Conservation (phyloP, 2,113 vertebrate genomes). For the Mus spicilegus region DNA sequence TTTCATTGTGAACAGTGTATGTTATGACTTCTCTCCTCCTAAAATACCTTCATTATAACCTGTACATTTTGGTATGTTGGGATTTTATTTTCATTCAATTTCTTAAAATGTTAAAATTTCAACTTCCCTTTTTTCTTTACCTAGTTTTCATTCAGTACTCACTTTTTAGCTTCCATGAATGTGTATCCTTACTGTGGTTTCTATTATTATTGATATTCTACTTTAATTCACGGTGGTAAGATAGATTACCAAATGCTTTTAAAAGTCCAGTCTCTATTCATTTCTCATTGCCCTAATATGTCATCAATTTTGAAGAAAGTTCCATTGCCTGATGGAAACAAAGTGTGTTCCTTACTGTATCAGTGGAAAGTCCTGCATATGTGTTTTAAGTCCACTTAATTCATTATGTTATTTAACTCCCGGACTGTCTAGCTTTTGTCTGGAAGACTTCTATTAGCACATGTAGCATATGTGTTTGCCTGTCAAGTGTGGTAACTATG, state of each 20-base stretch:
- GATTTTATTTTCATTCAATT: background rate
- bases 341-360: background rate
- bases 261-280: background rate
- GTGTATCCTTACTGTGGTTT: background rate
- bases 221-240: background rate
- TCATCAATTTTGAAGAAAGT: background rate
- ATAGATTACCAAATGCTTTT: background rate
- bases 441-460: background rate
- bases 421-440: background rate
- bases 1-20: background rate
- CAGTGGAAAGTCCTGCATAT: background rate
- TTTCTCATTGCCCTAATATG: background rate
- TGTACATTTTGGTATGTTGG: background rate
- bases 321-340: background rate
- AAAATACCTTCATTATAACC: background rate
- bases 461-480: background rate
- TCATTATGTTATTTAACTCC: background rate
- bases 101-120: background rate
- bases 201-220: background rate
- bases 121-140: background rate
- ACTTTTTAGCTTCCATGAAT: background rate
- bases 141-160: background rate
- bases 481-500: background rate
- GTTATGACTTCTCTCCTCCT: background rate
- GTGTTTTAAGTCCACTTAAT: background rate